These are phyloP conservation scores for Drosophila busckii DNA, from an alignment of 1,140 invertebrate species.

Conservation along the genomic window DNA sequence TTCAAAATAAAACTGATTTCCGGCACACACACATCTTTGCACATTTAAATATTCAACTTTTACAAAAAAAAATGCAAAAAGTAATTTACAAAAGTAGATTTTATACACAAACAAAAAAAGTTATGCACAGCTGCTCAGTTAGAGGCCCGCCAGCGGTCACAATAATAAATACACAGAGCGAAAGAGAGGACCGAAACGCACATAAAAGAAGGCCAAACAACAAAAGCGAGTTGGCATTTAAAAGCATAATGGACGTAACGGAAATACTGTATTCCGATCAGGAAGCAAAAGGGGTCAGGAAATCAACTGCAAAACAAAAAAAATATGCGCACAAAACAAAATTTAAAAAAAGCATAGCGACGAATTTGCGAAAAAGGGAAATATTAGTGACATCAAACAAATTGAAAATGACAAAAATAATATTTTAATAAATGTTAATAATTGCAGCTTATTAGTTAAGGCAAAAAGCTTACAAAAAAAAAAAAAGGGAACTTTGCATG, in stretches of 20 bases:
- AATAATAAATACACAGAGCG: constrained; percentile 21
- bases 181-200: too few species aligned
- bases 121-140: constrained; percentile 2
- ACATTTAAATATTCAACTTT: background rate
- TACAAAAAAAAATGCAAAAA: constrained; percentile 12
- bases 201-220: constrained; percentile 19
- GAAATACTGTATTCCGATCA: constrained; percentile 74
- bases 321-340: constrained; percentile 47
- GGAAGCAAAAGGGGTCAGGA: constrained; percentile 59
- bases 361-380: constrained; percentile 6
- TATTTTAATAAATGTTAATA: too few species aligned
- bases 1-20: constrained; percentile 4
- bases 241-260: constrained; percentile 68
- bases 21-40: background rate
- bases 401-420: too few species aligned
- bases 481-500: constrained; percentile 14
- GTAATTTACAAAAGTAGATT: background rate
- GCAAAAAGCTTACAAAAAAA: constrained; percentile 20
- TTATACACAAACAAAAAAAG: background rate
- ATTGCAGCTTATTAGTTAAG: too few species aligned
- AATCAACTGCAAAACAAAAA: constrained; percentile 70
- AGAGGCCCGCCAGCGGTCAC: constrained; percentile 6
- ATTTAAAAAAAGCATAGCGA: constrained; percentile 16
- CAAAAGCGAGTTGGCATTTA: constrained; percentile 52
- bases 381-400: constrained; percentile 7